A percentile compares a stretch with the other conserved stretches of the same genome.
These are phyloP conservation scores for Calliopsis andreniformis DNA, from an alignment of 1,140 invertebrate genomes.

Conservation along the genomic window DNA sequence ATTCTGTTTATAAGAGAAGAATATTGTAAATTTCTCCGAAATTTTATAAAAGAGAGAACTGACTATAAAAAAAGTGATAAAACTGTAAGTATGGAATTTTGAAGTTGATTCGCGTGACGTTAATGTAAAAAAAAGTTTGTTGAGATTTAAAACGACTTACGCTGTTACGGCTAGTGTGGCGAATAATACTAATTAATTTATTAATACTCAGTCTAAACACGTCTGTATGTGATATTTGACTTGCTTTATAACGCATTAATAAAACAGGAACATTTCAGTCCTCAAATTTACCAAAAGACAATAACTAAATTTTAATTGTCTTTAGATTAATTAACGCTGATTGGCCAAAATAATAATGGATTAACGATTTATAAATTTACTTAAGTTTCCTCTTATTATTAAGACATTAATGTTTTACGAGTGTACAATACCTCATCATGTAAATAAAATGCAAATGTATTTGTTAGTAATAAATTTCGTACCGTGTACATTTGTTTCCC, in stretches of 20 bases:
- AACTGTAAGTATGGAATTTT: neutral
- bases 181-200: neutral
- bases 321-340: neutral
- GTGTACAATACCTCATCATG: neutral
- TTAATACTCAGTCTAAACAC: conserved; percentile 25
- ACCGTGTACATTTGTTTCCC: neutral
- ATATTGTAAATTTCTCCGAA: neutral
- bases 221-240: conserved; percentile 55
- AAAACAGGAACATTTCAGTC: conserved; percentile 33
- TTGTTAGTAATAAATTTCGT: conserved; percentile 37
- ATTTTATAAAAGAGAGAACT: neutral
- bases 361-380: neutral
- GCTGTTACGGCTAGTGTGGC: neutral
- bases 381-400: conserved; percentile 3
- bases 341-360: conserved; percentile 4
- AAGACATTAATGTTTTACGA: neutral
- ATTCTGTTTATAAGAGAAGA: neutral
- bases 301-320: neutral
- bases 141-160: neutral
- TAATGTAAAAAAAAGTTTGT: neutral
- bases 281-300: too few species aligned
- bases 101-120: neutral
- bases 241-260: conserved; percentile 66
- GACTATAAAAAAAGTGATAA: neutral
- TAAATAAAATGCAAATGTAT: conserved; percentile 38